Base-by-base conservation (phyloP, 1,140 invertebrate genomes). In the Heliconius nattereri region DNA sequence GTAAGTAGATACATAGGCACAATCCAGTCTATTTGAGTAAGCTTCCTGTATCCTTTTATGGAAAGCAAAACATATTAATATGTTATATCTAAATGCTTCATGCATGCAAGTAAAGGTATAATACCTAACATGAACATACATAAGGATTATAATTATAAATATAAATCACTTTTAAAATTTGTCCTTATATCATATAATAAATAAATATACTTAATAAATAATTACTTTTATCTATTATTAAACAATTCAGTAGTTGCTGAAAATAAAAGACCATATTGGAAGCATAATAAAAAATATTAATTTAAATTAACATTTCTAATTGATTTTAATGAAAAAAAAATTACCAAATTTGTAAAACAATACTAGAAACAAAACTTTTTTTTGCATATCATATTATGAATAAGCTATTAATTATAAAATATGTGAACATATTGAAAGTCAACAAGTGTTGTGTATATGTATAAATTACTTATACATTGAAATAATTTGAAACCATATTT, bases 21-120 rank as follows among this genome's bases (percentile, higher is more conserved):
- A 81, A 78, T 81, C 75, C 79, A 81, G 79, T 81, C 79, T 81
- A 81, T 78, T 32, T 77, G 52, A 76, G 71, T 76, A 75, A 72
- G 71, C 52, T 76, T 73, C 79, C 72, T 78, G 72, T 76, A 71
- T 40, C 23, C 60, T 26, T 79, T 35, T 72, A 72, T 76, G 3
- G 60, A 37, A 72, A 75, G 72, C 66, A 40, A 29, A 66, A 66
- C 60, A 66, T 66, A 66, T 16, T 6, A 26, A 66, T 29, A 26
- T 29, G 20, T 60, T 60, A 29, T 16, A 66, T 29, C 26, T 66
- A 66, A 66, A 66, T 66, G 60, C 60, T 66, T 26, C 13, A 29
- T 66, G 20, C n/a, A 66, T 16, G 26, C 26, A 19, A 16, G 23
- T 29, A 26, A 23, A 6, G 23, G 23, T 29, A 60, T 23, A 60